Base-by-base conservation (phyloP, 2,888 invertebrate genomes). In the Drosophila kokeensis region DNA sequence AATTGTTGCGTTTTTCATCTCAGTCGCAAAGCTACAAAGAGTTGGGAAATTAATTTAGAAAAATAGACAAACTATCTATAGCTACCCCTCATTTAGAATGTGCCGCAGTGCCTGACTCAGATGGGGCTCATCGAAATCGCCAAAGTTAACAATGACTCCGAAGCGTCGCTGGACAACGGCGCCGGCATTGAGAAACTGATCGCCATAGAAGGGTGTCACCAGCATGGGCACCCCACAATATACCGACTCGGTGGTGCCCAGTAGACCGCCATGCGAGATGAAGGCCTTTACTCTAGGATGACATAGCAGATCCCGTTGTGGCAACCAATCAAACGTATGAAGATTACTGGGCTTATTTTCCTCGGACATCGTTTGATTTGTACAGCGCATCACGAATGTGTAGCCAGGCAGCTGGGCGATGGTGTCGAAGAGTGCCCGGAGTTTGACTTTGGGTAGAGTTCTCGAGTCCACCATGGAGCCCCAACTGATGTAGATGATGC, bases 231-330 rank as follows among this genome's bases (percentile, higher is more conserved):
- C 94, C 0, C 95, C 96, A 73, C 94, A 94, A 79, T 94, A 93
- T 2, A 94, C 94, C 0, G 95, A 94, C 87, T 96, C 96, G 0
- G 95, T 94, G 10, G 95, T 91, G 54, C 96, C 95, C 64, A 96
- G 93, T 88, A 96, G 94, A 1, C 96, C 96, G 0, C 96, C 96
- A 89, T 96, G 96, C 0, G 95, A 95, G 36, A 96, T 93, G 87
- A 96, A 96, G 0, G 94, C 95, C 65, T 94, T 92, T 0, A 96
- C 94, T 73, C 95, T 95, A 0, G 95, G 95, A 88, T 96, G 96
- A 95, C 96, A 95, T 52, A 96, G 92, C 67, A 96, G 93, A 84
- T 96, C 95, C 64, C 94, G 94, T 83, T 96, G 96, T 0, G 96
- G 96, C 91, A 96, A 92, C 96, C 96, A 96, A 63, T 95, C 94